A percentile compares a stretch with the other conserved stretches of the same genome.
phyloP scores from a whole-genome alignment of 2,888 invertebrate species.

The Chrysolina oricalcia region DNA sequence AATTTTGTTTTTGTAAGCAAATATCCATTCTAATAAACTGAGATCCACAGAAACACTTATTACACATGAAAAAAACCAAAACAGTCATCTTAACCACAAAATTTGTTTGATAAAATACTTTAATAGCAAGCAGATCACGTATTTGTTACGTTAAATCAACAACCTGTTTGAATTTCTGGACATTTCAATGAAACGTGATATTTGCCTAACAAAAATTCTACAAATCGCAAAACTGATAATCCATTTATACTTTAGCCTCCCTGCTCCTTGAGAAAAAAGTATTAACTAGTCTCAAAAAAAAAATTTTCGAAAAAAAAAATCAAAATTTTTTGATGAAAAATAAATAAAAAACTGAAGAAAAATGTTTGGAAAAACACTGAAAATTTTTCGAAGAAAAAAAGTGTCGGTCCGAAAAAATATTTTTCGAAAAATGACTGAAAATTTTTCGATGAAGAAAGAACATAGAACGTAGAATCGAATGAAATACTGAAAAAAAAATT shows the following conservation, averaged over 20 bases:
- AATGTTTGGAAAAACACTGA: too few relatives aligned
- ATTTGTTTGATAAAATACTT: not conserved
- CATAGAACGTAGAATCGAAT: too few relatives aligned
- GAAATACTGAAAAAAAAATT: too few relatives aligned
- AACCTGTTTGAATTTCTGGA: constrained; percentile 22
- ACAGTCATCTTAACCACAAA: constrained; percentile 1
- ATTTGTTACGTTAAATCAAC: not conserved
- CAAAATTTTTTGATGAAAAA: too few relatives aligned
- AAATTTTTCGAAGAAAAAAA: too few relatives aligned
- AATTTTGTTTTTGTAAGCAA: not conserved
- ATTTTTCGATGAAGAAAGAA: too few relatives aligned
- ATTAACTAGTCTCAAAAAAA: too few relatives aligned
- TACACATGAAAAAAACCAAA: constrained; percentile 11
- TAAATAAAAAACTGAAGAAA: too few relatives aligned
- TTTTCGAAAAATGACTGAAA: too few relatives aligned
- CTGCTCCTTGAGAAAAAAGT: not conserved
- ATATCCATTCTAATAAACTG: not conserved
- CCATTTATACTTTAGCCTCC: constrained; percentile 7
- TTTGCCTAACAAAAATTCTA: constrained; percentile 20
- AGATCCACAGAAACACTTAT: not conserved
- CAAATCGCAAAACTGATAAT: not conserved
- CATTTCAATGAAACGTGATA: constrained; percentile 29
- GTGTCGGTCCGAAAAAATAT: too few relatives aligned
- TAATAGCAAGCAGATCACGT: constrained; percentile 4
- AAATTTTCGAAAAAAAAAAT: too few relatives aligned